Base-by-base conservation (phyloP, 2,113 vertebrate genomes). In the Pterophyllum scalare region DNA sequence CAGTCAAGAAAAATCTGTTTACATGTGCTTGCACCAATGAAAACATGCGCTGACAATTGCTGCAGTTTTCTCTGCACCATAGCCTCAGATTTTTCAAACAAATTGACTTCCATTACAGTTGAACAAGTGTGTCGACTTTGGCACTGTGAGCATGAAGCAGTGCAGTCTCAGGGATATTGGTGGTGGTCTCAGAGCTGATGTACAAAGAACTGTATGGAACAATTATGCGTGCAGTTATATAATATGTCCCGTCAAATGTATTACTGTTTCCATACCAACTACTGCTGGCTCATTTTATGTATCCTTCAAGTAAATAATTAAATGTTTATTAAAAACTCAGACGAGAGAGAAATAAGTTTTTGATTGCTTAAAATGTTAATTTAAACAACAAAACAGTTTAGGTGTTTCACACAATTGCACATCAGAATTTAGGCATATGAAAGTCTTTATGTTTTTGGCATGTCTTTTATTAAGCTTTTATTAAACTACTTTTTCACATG, bases 71-170 rank as follows among this genome's bases (percentile, higher is more conserved):
- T 62, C 24, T 62, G 82, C 83, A 40, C 56, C 59, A 58, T 38
- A 0, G 75, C 46, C 26, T 79, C 81, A 79, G 85, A 90, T 90
- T 89, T 89, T 83, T 92, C 90, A 89, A 85, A 87, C 87, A 85
- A 91, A 92, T 89, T 91, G 86, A 91, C 77, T 94, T 90, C 87
- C 76, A 92, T 93, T 92, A 90, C 79, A 76, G 83, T 83, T 56
- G 35, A 92, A 90, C 83, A 92, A 92, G 86, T 87, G 78, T 67
- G 57, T 83, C 17, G 61, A 78, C 82, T 86, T 79, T 67, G 79
- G 85, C 67, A 54, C 86, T 62, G 74, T 84, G 79, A 83, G 86
- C 80, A 87, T 87, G 87, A 88, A 92, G 85, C 49, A 52, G 54
- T 77, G 72, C n/a, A 67, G 65, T 57, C 77, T 82, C 85, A 91